Percentiles rank a stretch among this genome's conserved stretches.
These are phyloP conservation scores for Dasypus novemcinctus DNA, from an alignment of 2,113 vertebrate genomes.

Conservation along the genomic window DNA sequence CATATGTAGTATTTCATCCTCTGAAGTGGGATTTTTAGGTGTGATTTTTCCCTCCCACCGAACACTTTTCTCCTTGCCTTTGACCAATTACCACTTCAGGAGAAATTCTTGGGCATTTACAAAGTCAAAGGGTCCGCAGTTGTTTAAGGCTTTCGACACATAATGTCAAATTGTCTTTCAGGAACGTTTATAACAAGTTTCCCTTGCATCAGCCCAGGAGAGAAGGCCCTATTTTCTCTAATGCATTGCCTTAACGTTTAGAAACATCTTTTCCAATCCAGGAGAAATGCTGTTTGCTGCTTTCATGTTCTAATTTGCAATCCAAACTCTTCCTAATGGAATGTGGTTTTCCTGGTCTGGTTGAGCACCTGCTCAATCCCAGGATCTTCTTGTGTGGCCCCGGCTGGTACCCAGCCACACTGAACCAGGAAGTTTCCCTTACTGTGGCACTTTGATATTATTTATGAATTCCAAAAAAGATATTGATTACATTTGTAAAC, in stretches of 20 bases:
- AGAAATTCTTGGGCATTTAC: neutral
- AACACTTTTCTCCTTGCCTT: neutral
- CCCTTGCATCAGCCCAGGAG: neutral
- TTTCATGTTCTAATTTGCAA: neutral
- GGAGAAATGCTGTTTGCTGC: neutral
- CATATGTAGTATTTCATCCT: neutral
- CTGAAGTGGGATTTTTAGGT: neutral
- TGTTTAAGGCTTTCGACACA: neutral
- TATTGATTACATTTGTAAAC: too few relatives aligned
- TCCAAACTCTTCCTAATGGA: neutral
- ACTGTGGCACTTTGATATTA: too few relatives aligned
- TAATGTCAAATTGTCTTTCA: neutral
- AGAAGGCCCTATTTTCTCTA: neutral
- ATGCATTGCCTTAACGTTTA: neutral
- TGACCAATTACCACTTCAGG: neutral
- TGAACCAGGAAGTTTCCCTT: neutral
- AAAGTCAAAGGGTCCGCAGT: neutral
- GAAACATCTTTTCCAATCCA: neutral
- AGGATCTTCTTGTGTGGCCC: neutral
- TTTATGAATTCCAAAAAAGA: too few relatives aligned
- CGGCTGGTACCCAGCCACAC: neutral
- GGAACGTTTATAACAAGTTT: neutral
- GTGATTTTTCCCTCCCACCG: neutral
- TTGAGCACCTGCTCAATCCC: neutral
- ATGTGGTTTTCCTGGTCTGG: neutral